phyloP scores from a whole-genome alignment of 1,140 invertebrate species.

The Uloborus diversus region DNA sequence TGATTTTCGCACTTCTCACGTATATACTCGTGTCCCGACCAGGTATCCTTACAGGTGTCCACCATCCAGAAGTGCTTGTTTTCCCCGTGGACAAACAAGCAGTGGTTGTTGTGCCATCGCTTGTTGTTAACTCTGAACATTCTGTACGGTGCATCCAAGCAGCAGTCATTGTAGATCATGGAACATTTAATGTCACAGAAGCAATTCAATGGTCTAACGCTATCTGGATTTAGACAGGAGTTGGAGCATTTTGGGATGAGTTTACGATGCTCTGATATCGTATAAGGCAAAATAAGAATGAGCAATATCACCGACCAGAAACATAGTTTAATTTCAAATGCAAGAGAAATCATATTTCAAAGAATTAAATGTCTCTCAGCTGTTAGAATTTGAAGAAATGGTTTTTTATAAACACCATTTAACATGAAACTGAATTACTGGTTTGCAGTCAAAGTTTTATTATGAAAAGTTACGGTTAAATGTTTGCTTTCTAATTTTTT shows the following conservation, averaged over 20 bases:
- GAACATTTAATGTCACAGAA: slow-evolving; percentile 45
- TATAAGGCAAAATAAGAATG: background rate
- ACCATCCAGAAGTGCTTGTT: slow-evolving; percentile 44
- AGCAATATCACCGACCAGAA: background rate
- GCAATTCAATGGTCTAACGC: background rate
- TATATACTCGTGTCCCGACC: slow-evolving; percentile 1
- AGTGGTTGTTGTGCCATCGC: background rate
- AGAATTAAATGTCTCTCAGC: no score
- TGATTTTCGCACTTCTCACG: background rate
- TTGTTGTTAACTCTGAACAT: background rate
- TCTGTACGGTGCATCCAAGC: slow-evolving; percentile 26
- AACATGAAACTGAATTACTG: no score
- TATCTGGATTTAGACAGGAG: background rate
- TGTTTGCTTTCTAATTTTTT: no score
- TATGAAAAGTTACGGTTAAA: no score
- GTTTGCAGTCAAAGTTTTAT: no score
- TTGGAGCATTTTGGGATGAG: slow-evolving; percentile 32
- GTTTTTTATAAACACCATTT: no score
- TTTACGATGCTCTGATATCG: slow-evolving; percentile 1
- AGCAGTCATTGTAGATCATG: slow-evolving; percentile 40
- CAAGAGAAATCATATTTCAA: no score
- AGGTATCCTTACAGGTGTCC: slow-evolving; percentile 5
- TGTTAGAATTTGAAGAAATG: no score
- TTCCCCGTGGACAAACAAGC: slow-evolving; percentile 35
- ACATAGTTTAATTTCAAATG: no score